These are phyloP conservation scores for Aix galericulata DNA, from an alignment of 2,113 vertebrate genomes.

Conservation along the genomic window DNA sequence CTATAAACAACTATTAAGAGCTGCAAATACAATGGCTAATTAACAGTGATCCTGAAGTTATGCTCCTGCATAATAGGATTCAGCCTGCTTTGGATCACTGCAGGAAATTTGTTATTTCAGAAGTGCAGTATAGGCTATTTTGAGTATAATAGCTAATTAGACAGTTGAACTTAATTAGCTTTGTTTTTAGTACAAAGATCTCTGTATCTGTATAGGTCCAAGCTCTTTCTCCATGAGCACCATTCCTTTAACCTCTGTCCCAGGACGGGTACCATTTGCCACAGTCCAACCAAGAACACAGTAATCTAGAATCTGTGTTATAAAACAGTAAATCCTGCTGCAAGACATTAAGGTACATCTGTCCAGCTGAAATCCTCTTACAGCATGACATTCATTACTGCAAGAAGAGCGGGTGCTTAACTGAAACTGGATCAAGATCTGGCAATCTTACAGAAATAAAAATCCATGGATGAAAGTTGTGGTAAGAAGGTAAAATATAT, in stretches of 20 bases:
- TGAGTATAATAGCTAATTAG: neutral
- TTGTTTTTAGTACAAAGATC: neutral
- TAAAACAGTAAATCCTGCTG: constrained; percentile 62
- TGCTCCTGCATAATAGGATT: neutral
- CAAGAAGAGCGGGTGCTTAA: constrained; percentile 2
- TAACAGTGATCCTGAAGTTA: neutral
- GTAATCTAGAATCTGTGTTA: constrained; percentile 41
- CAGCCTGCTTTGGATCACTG: neutral
- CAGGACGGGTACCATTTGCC: neutral
- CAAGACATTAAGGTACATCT: constrained; percentile 62
- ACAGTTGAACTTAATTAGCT: neutral
- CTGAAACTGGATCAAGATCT: constrained; percentile 36
- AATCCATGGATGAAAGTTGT: neutral
- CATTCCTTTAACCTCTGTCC: neutral
- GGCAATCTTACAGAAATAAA: constrained; percentile 20
- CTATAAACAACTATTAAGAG: neutral
- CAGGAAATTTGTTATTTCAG: neutral
- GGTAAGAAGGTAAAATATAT: neutral
- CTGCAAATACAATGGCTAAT: neutral
- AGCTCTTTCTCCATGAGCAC: neutral
- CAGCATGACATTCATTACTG: constrained; percentile 31
- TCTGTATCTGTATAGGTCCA: neutral
- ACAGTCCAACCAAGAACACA: neutral
- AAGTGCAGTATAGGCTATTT: neutral
- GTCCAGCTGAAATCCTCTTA: constrained; percentile 69